Percentiles rank a stretch among this genome's conserved stretches.
Evolutionary conservation across 2,888 invertebrate genomes (phyloP).

Genomic region (Lepidocyrtinus sp.): DNA sequence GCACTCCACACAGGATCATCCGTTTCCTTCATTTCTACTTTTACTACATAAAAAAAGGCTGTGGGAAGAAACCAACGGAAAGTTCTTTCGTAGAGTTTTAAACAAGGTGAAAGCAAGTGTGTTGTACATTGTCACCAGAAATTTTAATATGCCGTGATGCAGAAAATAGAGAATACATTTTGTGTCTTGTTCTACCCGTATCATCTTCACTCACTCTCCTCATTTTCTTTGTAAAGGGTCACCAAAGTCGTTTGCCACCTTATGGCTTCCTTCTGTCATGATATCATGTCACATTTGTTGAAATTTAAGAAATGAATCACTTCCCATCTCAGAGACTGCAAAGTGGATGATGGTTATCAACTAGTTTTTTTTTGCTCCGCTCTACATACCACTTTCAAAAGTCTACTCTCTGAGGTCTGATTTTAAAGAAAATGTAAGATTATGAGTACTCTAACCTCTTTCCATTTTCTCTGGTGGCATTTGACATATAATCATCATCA

Average conservation of each 20-base stretch:
- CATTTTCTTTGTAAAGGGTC: constrained; percentile 20
- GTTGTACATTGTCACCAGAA: constrained; percentile 9
- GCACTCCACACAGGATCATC: constrained; percentile 9
- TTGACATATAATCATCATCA: constrained; percentile 9
- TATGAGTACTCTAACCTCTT: constrained; percentile 6
- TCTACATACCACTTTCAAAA: too few species aligned
- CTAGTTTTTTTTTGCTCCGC: too few species aligned
- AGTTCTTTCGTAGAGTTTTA: neutral
- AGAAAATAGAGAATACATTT: neutral
- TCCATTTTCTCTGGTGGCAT: constrained; percentile 9
- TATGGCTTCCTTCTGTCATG: neutral
- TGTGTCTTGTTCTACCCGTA: neutral
- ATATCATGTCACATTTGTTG: neutral
- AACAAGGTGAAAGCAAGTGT: constrained; percentile 12
- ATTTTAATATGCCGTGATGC: constrained; percentile 9
- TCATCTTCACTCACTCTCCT: constrained; percentile 2
- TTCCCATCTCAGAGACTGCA: constrained; percentile 15
- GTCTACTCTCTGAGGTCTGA: neutral
- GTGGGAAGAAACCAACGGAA: neutral
- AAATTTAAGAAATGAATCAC: constrained; percentile 22
- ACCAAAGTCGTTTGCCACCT: neutral
- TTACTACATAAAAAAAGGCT: neutral
- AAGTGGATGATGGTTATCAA: neutral
- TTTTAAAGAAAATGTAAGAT: neutral
- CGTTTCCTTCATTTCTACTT: constrained; percentile 7